Conservation (phyloP, 64 coral and sea anemone species). For the Porites australiensis region DNA sequence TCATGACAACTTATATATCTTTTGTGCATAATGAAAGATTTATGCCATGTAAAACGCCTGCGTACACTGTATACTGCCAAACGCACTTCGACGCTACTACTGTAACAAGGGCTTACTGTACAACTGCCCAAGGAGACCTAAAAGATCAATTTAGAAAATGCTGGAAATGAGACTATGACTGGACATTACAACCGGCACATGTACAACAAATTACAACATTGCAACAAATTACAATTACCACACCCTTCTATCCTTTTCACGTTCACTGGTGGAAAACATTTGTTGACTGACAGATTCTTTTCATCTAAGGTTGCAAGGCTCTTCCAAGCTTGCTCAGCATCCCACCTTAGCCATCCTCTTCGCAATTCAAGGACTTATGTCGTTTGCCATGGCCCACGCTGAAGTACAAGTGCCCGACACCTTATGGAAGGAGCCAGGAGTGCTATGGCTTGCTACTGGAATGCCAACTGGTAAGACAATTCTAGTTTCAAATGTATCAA, state of each 20-base stretch:
- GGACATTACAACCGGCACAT: constrained; percentile 16
- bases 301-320: constrained; percentile 22
- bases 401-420: constrained; percentile 25
- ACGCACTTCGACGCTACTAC: too few species aligned
- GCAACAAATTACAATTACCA: too few species aligned
- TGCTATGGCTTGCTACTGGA: constrained; percentile 5
- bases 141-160: constrained; percentile 19
- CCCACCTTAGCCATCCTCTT: not conserved
- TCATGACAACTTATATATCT: too few species aligned
- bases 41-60: not conserved
- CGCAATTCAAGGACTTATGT: not conserved
- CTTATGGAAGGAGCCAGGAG: constrained; percentile 31
- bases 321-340: constrained; percentile 19
- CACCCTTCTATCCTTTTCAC: not conserved
- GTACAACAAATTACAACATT: not conserved
- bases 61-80: not conserved
- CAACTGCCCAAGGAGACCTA: not conserved
- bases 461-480: constrained; percentile 19
- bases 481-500: too few species aligned
- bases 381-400: constrained; percentile 44
- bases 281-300: not conserved
- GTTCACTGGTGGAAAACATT: not conserved
- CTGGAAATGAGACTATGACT: constrained; percentile 28
- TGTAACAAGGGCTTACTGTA: not conserved
- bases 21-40: too few species aligned